Conservation (phyloP, 1,140 invertebrate species). For the Aplysia californica region DNA sequence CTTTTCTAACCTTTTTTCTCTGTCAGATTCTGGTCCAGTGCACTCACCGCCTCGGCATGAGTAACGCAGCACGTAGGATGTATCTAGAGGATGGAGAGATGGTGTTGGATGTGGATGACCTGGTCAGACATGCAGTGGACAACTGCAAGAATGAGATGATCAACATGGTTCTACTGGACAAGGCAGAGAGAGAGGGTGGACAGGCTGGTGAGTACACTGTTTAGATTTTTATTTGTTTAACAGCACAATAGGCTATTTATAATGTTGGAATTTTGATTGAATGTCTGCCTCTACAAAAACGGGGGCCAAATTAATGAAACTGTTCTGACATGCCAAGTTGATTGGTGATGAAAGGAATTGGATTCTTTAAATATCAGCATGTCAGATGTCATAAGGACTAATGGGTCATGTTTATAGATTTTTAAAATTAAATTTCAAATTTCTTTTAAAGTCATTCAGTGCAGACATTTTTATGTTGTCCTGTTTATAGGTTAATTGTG, state of each 20-base stretch:
- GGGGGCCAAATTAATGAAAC: too few species aligned
- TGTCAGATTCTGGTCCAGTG: slow-evolving; percentile 63
- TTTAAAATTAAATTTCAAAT: not conserved
- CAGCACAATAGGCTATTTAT: too few species aligned
- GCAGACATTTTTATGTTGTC: not conserved
- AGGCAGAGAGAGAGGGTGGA: slow-evolving; percentile 42
- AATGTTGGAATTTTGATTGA: too few species aligned
- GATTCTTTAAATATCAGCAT: too few species aligned
- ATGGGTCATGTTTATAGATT: not conserved
- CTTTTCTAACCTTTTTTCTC: too few species aligned
- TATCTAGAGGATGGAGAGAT: slow-evolving; percentile 62
- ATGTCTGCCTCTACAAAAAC: too few species aligned
- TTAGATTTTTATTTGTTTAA: too few species aligned
- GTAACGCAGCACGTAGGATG: slow-evolving; percentile 56
- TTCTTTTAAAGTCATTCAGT: not conserved
- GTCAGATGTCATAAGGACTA: too few species aligned
- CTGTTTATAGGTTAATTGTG: not conserved
- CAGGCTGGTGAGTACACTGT: too few species aligned
- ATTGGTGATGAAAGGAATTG: too few species aligned
- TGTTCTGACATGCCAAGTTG: too few species aligned
- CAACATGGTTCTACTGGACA: slow-evolving; percentile 33
- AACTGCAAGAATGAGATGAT: slow-evolving; percentile 31
- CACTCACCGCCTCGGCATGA: slow-evolving; percentile 55
- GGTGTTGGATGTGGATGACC: slow-evolving; percentile 63
- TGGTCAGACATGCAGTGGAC: slow-evolving; percentile 22